phyloP scores from a whole-genome alignment of 2,797 vertebrate species.

The Poeciliopsis turneri region DNA sequence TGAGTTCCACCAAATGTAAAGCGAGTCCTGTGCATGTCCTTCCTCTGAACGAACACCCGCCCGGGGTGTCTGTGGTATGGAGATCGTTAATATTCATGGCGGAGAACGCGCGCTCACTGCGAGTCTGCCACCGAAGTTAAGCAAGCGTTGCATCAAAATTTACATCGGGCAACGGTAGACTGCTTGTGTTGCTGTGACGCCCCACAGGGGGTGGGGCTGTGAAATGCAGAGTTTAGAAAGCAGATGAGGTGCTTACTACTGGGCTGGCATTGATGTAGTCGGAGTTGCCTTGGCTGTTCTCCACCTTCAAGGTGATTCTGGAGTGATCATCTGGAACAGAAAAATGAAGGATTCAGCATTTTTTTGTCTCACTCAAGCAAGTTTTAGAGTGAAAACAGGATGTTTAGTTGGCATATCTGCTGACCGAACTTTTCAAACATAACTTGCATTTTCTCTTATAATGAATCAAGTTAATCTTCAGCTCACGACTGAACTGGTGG shows the following conservation, averaged over 20 bases:
- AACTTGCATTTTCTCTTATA: neutral
- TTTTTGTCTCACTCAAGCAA: constrained; percentile 1
- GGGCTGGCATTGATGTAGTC: constrained; percentile 99
- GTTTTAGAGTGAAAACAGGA: constrained; percentile 9
- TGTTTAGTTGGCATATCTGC: neutral
- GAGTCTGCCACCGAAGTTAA: constrained; percentile 46
- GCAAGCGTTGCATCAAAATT: constrained; percentile 63
- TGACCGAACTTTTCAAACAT: neutral
- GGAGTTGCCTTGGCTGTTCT: constrained; percentile 88
- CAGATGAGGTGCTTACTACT: constrained; percentile 86
- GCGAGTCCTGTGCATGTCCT: constrained; percentile 39
- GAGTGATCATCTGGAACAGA: constrained; percentile 92
- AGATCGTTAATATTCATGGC: constrained; percentile 68
- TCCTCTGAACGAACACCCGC: constrained; percentile 40
- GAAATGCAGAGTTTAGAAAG: constrained; percentile 34
- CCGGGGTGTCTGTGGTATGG: constrained; percentile 47
- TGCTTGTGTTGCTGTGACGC: constrained; percentile 48
- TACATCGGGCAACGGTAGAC: constrained; percentile 46
- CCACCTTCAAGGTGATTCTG: constrained; percentile 89
- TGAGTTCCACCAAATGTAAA: constrained; percentile 44
- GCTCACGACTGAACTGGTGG: neutral
- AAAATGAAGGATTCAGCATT: constrained; percentile 32
- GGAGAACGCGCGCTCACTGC: constrained; percentile 35
- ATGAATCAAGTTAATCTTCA: constrained; percentile 7
- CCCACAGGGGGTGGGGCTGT: constrained; percentile 25